Percentiles rank a stretch among this genome's conserved stretches.
These are phyloP conservation scores for Macrochelys suwanniensis DNA, from an alignment of 2,797 vertebrate species.

Conservation along the genomic window DNA sequence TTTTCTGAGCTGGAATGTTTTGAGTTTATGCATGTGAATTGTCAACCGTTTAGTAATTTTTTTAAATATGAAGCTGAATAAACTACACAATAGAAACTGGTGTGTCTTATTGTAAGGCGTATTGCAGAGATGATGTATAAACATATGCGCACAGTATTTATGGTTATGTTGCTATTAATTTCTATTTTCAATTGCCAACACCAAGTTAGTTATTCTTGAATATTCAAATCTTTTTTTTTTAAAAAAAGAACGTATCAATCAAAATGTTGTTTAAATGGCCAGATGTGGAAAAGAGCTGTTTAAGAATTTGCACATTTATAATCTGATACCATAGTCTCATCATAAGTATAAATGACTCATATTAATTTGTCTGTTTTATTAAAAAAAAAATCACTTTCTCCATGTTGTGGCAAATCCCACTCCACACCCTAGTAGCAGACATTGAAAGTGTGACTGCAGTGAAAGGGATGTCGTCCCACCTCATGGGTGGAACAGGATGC, in stretches of 20 bases:
- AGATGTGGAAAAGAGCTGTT: neutral
- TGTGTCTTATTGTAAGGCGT: neutral
- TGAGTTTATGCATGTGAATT: conserved; percentile 63
- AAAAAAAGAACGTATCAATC: neutral
- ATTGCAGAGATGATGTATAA: neutral
- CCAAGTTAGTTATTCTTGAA: neutral
- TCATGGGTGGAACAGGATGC: neutral
- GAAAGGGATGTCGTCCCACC: neutral
- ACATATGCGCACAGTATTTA: conserved; percentile 1
- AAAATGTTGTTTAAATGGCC: conserved; percentile 1
- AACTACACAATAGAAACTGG: conserved; percentile 57
- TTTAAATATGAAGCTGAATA: conserved; percentile 70
- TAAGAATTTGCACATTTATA: rapidly evolving
- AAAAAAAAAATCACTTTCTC: neutral
- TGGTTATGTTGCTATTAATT: neutral
- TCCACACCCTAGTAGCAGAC: neutral
- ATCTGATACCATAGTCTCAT: neutral
- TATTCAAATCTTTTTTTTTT: neutral
- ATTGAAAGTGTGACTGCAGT: neutral
- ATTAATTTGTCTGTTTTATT: neutral
- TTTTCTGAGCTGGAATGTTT: conserved; percentile 33
- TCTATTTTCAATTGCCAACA: neutral
- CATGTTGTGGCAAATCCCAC: neutral
- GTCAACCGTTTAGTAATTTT: conserved; percentile 55
- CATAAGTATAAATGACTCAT: neutral